Evolutionary conservation across 2,888 invertebrate genomes (phyloP), one percentile per base, ranked within the genome.

Genomic region (Drosophila mercatorum): DNA sequence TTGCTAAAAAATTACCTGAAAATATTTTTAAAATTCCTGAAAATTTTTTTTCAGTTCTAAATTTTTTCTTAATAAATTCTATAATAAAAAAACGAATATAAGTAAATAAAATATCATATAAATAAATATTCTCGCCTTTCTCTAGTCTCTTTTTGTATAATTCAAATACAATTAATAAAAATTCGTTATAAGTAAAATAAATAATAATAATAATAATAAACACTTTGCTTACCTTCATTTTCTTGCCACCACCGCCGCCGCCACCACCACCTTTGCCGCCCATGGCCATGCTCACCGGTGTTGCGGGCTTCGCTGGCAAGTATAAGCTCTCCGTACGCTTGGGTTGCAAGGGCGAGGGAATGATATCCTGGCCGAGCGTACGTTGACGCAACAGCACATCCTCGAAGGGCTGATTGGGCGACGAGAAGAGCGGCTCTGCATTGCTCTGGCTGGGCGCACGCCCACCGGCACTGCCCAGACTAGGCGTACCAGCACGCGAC

Each of bases 321-420:
- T 96, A 97, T 87, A 98, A 94, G 92, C 97, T 97, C 93, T 98
- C 98, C 76, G 97, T 97, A 90, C 98, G 95, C 93, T 98, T 97
- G 68, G 97, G 97, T 92, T 97, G 97, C 90, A 96, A 96, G 69
- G 95, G 95, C 83, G 97, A 97, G 73, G 97, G 97, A 90, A 97
- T 95, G 92, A 97, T 97, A 92, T 97, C 97, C 93, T 97, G 97
- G 72, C 97, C 97, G 66, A 97, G 94, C 80, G 94, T 95, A 88
- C 97, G 94, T 92, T 97, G 97, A 91, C 96, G 94, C 88, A 97
- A 92, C 72, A 97, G 94, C 61, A 97, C 95, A 63, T 97, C 97
- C 92, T 97, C 97, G 92, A 97, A 97, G 46, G 97, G 96, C 80
- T 94, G 95, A 88, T 93, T 93, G 67, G 92, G 91, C 60, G 90